phyloP scores from a whole-genome alignment of 2,113 vertebrate genomes.

The Lipotes vexillifer region DNA sequence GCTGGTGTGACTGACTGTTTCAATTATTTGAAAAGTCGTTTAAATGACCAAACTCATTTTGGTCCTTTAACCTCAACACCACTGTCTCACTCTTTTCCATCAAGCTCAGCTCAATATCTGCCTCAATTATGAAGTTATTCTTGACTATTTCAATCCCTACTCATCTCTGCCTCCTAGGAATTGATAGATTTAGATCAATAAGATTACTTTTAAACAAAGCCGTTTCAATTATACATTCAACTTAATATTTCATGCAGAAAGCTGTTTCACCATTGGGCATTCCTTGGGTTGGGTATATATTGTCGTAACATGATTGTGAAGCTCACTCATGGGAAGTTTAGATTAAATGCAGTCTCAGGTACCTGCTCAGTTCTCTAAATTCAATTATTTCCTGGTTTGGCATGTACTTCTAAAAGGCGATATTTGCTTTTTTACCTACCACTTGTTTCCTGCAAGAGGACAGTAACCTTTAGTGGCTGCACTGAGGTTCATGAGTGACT shows the following conservation, averaged over 20 bases:
- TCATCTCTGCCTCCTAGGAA: background rate
- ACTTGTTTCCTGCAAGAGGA: conserved; percentile 26
- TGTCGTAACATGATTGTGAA: background rate
- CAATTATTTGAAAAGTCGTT: background rate
- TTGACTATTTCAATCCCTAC: background rate
- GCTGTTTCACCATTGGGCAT: background rate
- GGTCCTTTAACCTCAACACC: background rate
- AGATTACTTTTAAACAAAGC: conserved; percentile 1
- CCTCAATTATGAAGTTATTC: background rate
- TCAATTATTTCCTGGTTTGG: background rate
- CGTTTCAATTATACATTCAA: background rate
- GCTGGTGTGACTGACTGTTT: background rate
- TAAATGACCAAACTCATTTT: background rate
- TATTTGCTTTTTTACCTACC: background rate
- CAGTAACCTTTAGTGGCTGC: background rate
- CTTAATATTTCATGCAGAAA: background rate
- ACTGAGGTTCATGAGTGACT: background rate
- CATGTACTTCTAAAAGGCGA: background rate
- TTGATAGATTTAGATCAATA: background rate
- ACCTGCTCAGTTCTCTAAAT: background rate
- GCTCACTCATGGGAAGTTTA: background rate
- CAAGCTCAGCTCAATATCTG: background rate
- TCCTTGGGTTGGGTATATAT: background rate
- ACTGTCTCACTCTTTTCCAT: background rate
- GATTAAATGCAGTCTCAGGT: background rate